A percentile compares a stretch with the other conserved stretches of the same genome.
These are phyloP conservation scores for Antigone vipio DNA, from an alignment of 2,113 vertebrate species.

Conservation along the genomic window DNA sequence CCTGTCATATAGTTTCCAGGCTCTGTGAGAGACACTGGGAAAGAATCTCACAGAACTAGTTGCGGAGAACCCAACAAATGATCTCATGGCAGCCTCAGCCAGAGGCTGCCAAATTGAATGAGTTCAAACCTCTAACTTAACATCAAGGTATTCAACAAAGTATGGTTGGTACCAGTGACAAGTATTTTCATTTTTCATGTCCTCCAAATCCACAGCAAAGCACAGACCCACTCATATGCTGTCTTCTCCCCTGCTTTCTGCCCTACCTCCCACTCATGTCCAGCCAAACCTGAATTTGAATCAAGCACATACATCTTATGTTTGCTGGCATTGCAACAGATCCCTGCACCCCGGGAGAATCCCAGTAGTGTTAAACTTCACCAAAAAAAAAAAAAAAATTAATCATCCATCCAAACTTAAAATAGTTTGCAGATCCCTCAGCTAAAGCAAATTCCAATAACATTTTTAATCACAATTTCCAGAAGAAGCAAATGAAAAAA, in stretches of 20 bases:
- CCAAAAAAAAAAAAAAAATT: not conserved
- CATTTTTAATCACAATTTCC: not conserved
- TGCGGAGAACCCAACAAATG: not conserved
- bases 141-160: not conserved
- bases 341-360: not conserved
- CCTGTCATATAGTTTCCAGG: constrained; percentile 40
- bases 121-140: not conserved
- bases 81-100: not conserved
- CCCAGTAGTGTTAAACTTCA: not conserved
- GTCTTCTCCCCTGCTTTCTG: not conserved
- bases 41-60: constrained; percentile 39
- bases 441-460: not conserved
- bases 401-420: not conserved
- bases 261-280: not conserved
- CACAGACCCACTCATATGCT: not conserved
- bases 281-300: not conserved
- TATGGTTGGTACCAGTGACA: not conserved
- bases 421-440: not conserved
- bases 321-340: not conserved
- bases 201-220: not conserved
- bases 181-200: not conserved
- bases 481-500: not conserved
- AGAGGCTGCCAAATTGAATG: not conserved
- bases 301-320: fast-evolving
- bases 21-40: not conserved